Base-by-base conservation (phyloP, 2,797 vertebrate genomes). In the Gadopsis bispinosus region DNA sequence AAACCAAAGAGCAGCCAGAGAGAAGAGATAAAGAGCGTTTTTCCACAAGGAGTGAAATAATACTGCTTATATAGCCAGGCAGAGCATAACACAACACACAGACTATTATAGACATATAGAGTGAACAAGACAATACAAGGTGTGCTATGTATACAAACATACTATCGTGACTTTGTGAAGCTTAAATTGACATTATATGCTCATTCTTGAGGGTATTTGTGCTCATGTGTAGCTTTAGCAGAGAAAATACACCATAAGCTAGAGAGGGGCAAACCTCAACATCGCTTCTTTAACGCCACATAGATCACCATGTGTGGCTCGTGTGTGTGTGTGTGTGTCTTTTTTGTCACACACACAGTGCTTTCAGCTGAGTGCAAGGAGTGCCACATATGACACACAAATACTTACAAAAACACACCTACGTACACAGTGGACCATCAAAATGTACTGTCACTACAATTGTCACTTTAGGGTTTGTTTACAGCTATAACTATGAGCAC, bases 351-450 rank as follows among this genome's bases (percentile, higher is more conserved):
- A 85, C 82, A 78, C 64, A 73, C 29, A 55, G 74, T 78, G 78
- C 84, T 80, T 78, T 86, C 84, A 86, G 72, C 69, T 70, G 48
- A 85, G 79, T 72, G 58, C 70, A 83, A 65, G 73, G 69, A 84
- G 76, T 73, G 69, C 69, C 69, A 87, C 81, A 86, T 74, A 64
- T 50, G 68, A 86, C 45, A 62, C 75, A 60, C 54, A 81, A 54
- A 68, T 45, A 54, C 75, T 75, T 78, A 41, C 75, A 85, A 70
- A 87, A 58, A 79, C 76, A 55, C 84, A 75, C 81, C 67, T 31
- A 65, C 84, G 86, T 83, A 89, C 87, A 95, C 94, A 95, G 84
- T 89, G 88, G 88, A n/a, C n/a, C n/a, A n/a, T n/a, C n/a, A 66
- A 69, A 63, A 39, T 41, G 6, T 12, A 39, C 37, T 39, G 39